Percentiles rank a stretch among this genome's conserved stretches.
Evolutionary conservation across 30 jellyfish, hydroid and myxozoan species (phyloP).

Genomic region (Aurelia sp.): DNA sequence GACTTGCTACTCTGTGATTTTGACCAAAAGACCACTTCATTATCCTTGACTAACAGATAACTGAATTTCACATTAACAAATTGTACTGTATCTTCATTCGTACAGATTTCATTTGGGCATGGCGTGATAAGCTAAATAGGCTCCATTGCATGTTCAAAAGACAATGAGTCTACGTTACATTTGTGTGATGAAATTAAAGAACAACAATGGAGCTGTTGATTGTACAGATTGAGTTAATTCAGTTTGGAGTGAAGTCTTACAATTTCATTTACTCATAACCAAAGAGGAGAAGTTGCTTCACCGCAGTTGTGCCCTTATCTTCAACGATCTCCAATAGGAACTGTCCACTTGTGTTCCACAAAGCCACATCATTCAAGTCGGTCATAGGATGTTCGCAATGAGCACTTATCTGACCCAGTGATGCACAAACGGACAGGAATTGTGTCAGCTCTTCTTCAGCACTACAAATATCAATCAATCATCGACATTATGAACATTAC

Average conservation of each 20-base stretch:
- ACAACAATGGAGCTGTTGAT: slow-evolving; percentile 3
- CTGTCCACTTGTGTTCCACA: slow-evolving; percentile 54
- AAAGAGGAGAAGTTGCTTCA: slow-evolving; percentile 10
- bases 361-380: slow-evolving; percentile 64
- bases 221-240: slow-evolving; percentile 5
- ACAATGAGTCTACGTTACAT: slow-evolving; percentile 11
- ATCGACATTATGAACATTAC: background rate
- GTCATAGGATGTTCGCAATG: slow-evolving; percentile 19
- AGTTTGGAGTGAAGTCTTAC: slow-evolving; percentile 26
- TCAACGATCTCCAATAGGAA: slow-evolving; percentile 11
- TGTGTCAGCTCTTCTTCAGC: slow-evolving; percentile 28
- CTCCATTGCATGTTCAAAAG: slow-evolving; percentile 29
- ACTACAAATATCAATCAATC: slow-evolving; percentile 1
- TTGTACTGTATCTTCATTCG: slow-evolving; percentile 24
- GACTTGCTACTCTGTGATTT: too few species aligned
- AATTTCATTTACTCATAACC: slow-evolving; percentile 23
- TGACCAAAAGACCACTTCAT: background rate
- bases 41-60: slow-evolving; percentile 13
- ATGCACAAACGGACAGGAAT: slow-evolving; percentile 52
- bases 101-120: slow-evolving; percentile 29
- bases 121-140: slow-evolving; percentile 59
- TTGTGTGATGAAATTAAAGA: slow-evolving; percentile 3
- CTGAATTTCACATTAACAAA: slow-evolving; percentile 15
- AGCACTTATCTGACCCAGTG: slow-evolving; percentile 59
- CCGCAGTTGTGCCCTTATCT: slow-evolving; percentile 46